Conservation (phyloP, 2,113 vertebrate species). For the Corythornis cristatus region DNA sequence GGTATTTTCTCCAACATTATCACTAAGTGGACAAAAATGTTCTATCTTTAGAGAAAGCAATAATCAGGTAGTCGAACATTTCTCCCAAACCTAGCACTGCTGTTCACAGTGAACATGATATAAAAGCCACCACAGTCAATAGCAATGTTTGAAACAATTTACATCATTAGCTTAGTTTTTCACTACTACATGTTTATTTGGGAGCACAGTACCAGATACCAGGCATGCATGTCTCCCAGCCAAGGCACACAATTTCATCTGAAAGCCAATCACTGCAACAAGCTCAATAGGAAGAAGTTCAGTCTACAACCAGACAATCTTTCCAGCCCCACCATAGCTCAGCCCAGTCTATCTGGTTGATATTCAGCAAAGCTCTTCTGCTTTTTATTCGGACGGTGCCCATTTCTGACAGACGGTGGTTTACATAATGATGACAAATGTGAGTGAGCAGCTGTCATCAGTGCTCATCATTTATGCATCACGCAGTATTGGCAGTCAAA, state of each 20-base stretch:
- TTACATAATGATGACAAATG: constrained; percentile 65
- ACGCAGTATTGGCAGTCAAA: constrained; percentile 1
- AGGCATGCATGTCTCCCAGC: background rate
- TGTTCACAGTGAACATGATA: background rate
- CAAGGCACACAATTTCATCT: background rate
- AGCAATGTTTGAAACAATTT: background rate
- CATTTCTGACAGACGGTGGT: constrained; percentile 18
- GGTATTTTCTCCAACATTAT: background rate
- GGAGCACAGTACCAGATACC: background rate
- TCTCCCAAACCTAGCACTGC: background rate
- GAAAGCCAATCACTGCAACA: background rate
- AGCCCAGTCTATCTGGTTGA: background rate
- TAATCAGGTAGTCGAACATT: background rate
- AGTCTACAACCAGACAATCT: background rate
- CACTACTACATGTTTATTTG: background rate
- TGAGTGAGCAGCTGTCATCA: constrained; percentile 58
- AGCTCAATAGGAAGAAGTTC: background rate
- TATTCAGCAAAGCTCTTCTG: background rate
- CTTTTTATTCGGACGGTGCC: background rate
- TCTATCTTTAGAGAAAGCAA: background rate
- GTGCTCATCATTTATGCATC: background rate
- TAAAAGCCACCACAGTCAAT: background rate
- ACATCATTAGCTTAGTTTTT: background rate
- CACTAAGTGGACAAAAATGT: background rate
- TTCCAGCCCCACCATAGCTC: background rate